phyloP scores from a whole-genome alignment of 2,888 invertebrate species.

The Coelopa pilipes region DNA sequence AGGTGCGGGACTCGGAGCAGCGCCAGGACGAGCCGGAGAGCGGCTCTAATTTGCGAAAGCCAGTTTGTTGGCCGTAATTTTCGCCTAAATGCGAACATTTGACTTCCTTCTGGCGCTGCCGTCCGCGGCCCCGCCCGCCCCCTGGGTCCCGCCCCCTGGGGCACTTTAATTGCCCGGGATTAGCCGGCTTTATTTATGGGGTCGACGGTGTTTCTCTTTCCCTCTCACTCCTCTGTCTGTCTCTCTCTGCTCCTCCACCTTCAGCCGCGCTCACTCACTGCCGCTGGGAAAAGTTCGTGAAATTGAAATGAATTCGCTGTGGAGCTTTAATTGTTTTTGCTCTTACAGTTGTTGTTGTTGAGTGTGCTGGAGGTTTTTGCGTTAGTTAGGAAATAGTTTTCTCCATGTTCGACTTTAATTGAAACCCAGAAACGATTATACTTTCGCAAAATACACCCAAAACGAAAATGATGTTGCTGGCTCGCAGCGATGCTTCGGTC shows the following conservation, averaged over 20 bases:
- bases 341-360: too few relatives aligned
- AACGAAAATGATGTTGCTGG: too few relatives aligned
- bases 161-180: not conserved
- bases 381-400: too few relatives aligned
- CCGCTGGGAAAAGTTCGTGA: not conserved
- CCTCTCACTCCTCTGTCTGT: not conserved
- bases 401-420: too few relatives aligned
- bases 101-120: not conserved
- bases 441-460: too few relatives aligned
- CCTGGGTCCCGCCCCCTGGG: not conserved
- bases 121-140: not conserved
- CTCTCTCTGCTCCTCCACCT: not conserved
- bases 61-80: slow-evolving; percentile 35
- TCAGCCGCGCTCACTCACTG: too few relatives aligned
- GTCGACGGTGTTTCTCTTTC: not conserved
- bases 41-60: slow-evolving; percentile 19
- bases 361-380: too few relatives aligned
- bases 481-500: too few relatives aligned
- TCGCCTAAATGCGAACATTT: slow-evolving; percentile 52
- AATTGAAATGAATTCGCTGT: not conserved
- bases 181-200: not conserved
- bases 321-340: not conserved
- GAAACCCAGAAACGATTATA: too few relatives aligned
- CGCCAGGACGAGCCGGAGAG: too few relatives aligned
- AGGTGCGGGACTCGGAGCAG: too few relatives aligned